phyloP scores from a whole-genome alignment of 1,140 invertebrate species.

The Oedothorax gibbosus region DNA sequence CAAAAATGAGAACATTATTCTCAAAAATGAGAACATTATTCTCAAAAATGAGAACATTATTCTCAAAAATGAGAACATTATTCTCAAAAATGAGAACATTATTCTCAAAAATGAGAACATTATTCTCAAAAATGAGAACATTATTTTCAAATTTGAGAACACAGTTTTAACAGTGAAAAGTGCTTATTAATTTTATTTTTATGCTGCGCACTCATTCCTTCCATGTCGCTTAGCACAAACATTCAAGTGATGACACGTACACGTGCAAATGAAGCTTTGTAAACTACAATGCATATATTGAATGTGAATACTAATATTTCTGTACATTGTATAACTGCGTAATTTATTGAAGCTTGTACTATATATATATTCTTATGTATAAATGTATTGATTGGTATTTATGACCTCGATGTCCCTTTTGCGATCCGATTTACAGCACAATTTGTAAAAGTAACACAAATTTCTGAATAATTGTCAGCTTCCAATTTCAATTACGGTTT shows the following conservation, averaged over 20 bases:
- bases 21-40: no score
- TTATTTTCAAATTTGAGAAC: no score
- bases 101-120: no score
- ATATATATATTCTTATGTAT: conserved; percentile 49
- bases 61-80: no score
- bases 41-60: no score
- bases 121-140: no score
- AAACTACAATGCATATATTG: conserved; percentile 16
- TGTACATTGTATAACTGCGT: conserved; percentile 7
- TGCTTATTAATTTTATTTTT: conserved; percentile 30
- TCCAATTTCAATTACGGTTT: no score
- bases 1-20: no score
- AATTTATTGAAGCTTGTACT: conserved; percentile 42
- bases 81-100: no score
- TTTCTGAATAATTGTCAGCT: no score
- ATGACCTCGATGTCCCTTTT: conserved; percentile 31
- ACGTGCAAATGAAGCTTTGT: no score
- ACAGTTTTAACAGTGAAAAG: no score
- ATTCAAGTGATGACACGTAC: neutral
- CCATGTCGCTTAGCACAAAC: conserved; percentile 51
- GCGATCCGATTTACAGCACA: conserved; percentile 11
- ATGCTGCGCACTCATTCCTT: conserved; percentile 53
- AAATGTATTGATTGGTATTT: conserved; percentile 19
- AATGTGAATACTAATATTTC: conserved; percentile 49
- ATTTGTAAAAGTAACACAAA: neutral